Percentiles rank a stretch among this genome's conserved stretches.
Conservation (phyloP, 2,888 invertebrate species). For the Brachypalpus laphriformis region DNA sequence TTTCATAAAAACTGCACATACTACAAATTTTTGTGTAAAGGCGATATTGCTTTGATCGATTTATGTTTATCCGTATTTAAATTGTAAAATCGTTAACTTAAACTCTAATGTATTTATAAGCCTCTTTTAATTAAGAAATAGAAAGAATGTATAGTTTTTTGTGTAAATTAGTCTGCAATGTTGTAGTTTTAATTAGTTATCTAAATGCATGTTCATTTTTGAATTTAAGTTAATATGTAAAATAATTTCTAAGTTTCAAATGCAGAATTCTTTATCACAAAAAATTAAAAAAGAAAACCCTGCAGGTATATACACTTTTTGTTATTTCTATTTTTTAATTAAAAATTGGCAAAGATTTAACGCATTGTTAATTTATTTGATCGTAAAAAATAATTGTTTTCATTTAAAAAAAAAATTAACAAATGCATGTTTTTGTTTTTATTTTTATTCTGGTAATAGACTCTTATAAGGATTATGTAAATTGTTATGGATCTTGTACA, state of each 20-base stretch:
- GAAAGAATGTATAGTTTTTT: constrained; percentile 1
- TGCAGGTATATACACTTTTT: constrained; percentile 20
- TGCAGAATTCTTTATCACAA: constrained; percentile 46
- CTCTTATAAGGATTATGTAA: not conserved
- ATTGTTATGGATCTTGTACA: constrained; percentile 62
- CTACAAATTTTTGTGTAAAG: not conserved
- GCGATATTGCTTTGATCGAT: not conserved
- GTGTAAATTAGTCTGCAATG: constrained; percentile 47
- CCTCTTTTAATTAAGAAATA: constrained; percentile 24
- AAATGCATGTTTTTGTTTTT: not conserved
- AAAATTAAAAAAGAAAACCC: not conserved
- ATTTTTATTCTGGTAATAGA: not conserved
- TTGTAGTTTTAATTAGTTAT: constrained; percentile 15
- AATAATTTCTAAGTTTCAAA: constrained; percentile 11
- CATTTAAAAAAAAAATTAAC: not conserved
- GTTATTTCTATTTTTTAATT: constrained; percentile 36
- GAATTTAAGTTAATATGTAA: constrained; percentile 28
- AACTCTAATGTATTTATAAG: not conserved
- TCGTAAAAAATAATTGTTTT: not conserved
- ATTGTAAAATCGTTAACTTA: constrained; percentile 8
- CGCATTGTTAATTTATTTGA: not conserved
- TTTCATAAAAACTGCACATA: not conserved
- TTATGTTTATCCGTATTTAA: not conserved
- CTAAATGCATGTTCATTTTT: constrained; percentile 49
- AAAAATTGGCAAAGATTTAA: not conserved